These are phyloP conservation scores for Manis crassicaudata DNA, from an alignment of 2,797 vertebrate species.

Conservation along the genomic window DNA sequence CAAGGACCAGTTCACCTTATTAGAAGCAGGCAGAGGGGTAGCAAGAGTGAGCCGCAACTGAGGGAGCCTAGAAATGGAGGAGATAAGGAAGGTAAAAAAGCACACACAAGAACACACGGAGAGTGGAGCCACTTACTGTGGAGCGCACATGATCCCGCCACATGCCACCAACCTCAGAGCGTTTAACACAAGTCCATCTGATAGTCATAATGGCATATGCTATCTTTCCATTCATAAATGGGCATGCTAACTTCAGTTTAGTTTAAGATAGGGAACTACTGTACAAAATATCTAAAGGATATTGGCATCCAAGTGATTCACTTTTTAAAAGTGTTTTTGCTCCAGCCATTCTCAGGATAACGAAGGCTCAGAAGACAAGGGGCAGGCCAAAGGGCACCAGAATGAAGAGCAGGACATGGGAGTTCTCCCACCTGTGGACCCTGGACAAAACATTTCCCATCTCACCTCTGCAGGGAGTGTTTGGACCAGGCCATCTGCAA, in stretches of 20 bases:
- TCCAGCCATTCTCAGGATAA: background rate
- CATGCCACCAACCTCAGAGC: accelerated
- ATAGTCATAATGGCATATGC: background rate
- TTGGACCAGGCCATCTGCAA: background rate
- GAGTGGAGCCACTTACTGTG: background rate
- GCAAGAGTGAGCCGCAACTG: background rate
- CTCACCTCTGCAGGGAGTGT: background rate
- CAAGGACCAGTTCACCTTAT: background rate
- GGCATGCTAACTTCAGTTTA: background rate
- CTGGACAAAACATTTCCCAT: background rate
- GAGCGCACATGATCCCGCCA: accelerated
- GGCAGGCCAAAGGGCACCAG: background rate
- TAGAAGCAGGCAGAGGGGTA: background rate
- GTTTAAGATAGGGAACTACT: background rate
- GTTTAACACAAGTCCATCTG: background rate
- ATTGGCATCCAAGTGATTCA: background rate
- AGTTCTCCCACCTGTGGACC: background rate
- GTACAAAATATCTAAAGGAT: background rate
- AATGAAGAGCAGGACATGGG: background rate
- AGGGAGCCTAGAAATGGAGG: background rate
- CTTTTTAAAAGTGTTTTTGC: background rate
- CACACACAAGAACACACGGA: background rate
- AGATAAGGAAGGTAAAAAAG: background rate
- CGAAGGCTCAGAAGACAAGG: background rate
- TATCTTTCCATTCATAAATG: background rate